Percentiles rank a stretch among this genome's conserved stretches.
Conservation (phyloP, 2,113 vertebrate species). For the Lepisosteus osseus region DNA sequence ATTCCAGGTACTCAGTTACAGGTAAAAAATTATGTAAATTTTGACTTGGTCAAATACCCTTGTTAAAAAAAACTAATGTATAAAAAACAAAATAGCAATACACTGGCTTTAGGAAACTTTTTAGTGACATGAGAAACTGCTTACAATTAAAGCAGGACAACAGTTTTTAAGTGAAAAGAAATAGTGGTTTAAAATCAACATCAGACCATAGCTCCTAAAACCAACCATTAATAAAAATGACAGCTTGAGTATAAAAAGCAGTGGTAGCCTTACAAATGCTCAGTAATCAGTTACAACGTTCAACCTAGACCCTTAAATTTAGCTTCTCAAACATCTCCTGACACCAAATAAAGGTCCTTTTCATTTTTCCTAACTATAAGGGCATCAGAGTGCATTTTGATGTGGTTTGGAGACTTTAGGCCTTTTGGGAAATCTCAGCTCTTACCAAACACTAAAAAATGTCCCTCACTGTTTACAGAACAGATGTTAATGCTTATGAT, state of each 20-base stretch:
- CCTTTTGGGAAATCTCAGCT: slow-evolving; percentile 19
- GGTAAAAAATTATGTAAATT: too few relatives aligned
- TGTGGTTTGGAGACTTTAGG: slow-evolving; percentile 20
- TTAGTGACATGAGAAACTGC: background rate
- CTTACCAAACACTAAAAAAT: slow-evolving; percentile 11
- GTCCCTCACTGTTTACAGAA: slow-evolving; percentile 4
- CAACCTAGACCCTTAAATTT: background rate
- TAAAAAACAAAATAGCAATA: too few relatives aligned
- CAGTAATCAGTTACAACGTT: background rate
- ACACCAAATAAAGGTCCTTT: background rate
- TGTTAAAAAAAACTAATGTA: too few relatives aligned
- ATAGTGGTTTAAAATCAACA: background rate
- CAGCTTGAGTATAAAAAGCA: background rate
- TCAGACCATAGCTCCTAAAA: background rate
- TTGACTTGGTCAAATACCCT: too few relatives aligned
- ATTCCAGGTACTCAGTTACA: too few relatives aligned
- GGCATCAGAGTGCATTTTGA: background rate
- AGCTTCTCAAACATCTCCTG: background rate
- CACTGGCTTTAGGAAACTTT: too few relatives aligned
- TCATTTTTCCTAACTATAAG: background rate
- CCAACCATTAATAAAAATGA: slow-evolving; percentile 5
- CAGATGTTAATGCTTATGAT: slow-evolving; percentile 36
- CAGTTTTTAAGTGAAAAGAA: background rate
- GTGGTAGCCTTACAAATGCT: background rate
- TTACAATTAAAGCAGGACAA: background rate